Conservation (phyloP, 2,113 vertebrate species). For the Micronycteris hirsuta region DNA sequence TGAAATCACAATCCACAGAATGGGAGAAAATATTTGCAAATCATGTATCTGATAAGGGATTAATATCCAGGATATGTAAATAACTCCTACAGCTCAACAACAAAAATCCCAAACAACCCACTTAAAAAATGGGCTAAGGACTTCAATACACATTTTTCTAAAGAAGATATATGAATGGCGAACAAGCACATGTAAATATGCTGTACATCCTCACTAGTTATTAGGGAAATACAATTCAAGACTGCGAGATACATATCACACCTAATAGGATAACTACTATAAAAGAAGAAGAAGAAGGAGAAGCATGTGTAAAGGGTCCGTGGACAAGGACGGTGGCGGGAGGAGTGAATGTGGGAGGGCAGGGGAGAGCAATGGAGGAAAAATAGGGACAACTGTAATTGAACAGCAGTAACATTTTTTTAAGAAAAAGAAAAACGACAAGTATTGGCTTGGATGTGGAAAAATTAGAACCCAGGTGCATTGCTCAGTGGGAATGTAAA, state of each 20-base stretch:
- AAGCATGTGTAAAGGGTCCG: too few relatives aligned
- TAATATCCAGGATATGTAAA: background rate
- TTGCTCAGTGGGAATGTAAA: background rate
- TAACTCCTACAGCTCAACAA: background rate
- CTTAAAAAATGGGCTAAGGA: background rate
- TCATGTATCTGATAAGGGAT: background rate
- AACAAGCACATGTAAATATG: background rate
- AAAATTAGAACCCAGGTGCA: background rate
- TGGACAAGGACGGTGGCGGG: too few relatives aligned
- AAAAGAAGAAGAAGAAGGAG: background rate
- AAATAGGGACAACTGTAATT: too few relatives aligned
- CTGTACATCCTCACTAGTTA: background rate
- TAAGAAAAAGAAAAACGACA: background rate
- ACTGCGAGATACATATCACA: background rate
- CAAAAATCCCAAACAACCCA: background rate
- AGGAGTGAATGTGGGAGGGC: too few relatives aligned
- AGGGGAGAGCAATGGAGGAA: too few relatives aligned
- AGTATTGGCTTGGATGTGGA: background rate
- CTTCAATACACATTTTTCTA: background rate
- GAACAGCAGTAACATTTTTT: too few relatives aligned
- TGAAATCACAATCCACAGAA: background rate
- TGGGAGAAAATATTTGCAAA: background rate
- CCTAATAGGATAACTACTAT: background rate
- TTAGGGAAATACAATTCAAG: background rate
- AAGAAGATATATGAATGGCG: background rate